Evolutionary conservation across 1,140 invertebrate species (phyloP), one percentile per base, ranked within the genome.

Genomic region (Zaprionus ghesquierei): DNA sequence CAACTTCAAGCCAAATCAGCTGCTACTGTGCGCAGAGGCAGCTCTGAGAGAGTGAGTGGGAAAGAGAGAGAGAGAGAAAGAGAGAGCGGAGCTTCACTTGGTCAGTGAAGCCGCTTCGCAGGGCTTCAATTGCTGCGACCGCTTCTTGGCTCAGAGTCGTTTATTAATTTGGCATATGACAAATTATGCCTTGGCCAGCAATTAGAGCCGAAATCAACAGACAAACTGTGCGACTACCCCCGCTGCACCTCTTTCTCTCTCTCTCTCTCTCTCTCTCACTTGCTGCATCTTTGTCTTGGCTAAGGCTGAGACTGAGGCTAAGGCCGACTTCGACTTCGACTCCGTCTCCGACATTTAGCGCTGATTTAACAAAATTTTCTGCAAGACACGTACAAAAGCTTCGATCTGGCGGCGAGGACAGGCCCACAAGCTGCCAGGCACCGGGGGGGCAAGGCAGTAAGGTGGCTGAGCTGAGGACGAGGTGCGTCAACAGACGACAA

Each of bases 81-180:
- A 22, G 51, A 31, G 1, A n/a, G 15, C 10, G 15, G 31, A 29
- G 27, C 25, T 10, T 20, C 46, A 51, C 18, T 35, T 23, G 41
- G 41, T 46, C 41, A 46, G 41, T 46, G 41, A 22, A 46, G 20
- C 41, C 41, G 41, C 41, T 46, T 20, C 18, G 41, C 41, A 20
- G 41, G 41, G 41, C 41, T 46, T 46, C 41, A 46, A 46, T 46
- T 46, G 41, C 41, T 46, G 41, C 41, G 18, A 5, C 35, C 35
- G 35, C 35, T 41, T 15, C 35, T 41, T 15, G n/a, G n/a, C 35
- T 41, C 20, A 49, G 65, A 70, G 50, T 74, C 75, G 76, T 77
- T 87, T 89, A 87, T 87, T 89, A 89, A 87, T 87, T 87, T 87
- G 84, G 72, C 79, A 87, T 87, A 86, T 87, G 84, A 87, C 84